Conservation (phyloP, 2,888 invertebrate species). For the Opisthograptis luteolata region DNA sequence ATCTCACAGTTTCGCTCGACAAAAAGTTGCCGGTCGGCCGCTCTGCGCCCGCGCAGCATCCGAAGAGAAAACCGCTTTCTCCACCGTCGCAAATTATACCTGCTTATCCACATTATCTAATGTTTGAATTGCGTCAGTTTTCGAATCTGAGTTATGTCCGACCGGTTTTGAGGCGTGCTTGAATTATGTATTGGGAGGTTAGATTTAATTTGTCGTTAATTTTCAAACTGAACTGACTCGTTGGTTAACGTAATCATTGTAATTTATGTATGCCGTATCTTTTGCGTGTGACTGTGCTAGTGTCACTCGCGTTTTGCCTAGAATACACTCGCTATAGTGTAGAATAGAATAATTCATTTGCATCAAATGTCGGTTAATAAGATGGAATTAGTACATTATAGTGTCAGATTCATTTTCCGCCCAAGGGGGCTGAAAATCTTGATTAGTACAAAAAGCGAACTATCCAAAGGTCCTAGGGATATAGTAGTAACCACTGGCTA, state of each 20-base stretch:
- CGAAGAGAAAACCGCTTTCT: slow-evolving; percentile 65
- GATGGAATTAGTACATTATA: too few relatives aligned
- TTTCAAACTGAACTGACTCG: not conserved
- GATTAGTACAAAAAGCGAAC: too few relatives aligned
- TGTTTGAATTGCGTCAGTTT: slow-evolving; percentile 34
- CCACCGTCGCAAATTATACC: slow-evolving; percentile 40
- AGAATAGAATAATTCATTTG: too few relatives aligned
- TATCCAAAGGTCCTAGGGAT: too few relatives aligned
- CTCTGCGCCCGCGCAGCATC: slow-evolving; percentile 38
- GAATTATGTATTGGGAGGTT: slow-evolving; percentile 15
- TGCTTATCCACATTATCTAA: slow-evolving; percentile 45
- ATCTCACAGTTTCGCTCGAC: slow-evolving; percentile 1
- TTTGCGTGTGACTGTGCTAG: not conserved
- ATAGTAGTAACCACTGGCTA: too few relatives aligned
- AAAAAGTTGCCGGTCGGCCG: slow-evolving; percentile 6
- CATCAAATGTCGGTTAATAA: too few relatives aligned
- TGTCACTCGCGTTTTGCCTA: too few relatives aligned
- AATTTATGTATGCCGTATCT: not conserved
- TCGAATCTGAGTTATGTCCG: slow-evolving; percentile 27
- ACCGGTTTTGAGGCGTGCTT: slow-evolving; percentile 29
- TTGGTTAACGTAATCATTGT: not conserved
- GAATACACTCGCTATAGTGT: too few relatives aligned
- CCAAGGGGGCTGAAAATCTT: too few relatives aligned
- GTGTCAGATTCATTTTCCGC: too few relatives aligned
- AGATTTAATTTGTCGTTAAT: slow-evolving; percentile 19